Conservation (phyloP, 2,113 vertebrate species). For the Tetrao urogallus region DNA sequence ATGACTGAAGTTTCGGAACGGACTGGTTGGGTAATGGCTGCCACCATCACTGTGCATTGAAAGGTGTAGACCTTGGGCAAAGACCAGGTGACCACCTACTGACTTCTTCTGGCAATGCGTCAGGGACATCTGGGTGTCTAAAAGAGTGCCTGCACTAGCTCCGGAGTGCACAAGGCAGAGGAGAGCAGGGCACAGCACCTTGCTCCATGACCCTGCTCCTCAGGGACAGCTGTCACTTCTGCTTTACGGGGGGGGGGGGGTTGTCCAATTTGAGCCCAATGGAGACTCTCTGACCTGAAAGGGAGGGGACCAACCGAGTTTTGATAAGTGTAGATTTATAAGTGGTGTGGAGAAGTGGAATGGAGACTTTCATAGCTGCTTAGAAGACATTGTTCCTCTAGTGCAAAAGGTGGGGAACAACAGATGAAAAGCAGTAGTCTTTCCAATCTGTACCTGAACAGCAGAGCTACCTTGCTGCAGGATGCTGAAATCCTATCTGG, state of each 20-base stretch:
- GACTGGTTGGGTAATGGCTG: neutral
- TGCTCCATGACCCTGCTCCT: neutral
- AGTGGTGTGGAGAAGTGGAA: neutral
- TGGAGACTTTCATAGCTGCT: neutral
- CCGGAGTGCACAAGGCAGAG: neutral
- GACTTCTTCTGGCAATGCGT: neutral
- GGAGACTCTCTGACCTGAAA: neutral
- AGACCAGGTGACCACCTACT: neutral
- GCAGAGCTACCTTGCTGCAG: neutral
- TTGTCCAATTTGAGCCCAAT: neutral
- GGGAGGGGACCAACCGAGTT: rapidly evolving
- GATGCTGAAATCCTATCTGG: neutral
- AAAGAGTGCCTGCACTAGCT: neutral
- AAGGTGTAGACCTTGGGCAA: rapidly evolving
- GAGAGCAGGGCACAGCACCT: neutral
- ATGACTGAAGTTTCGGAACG: slow-evolving; percentile 6
- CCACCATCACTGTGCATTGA: neutral
- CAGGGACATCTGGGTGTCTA: neutral
- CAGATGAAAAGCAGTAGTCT: neutral
- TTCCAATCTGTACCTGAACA: neutral
- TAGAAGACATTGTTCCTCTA: neutral
- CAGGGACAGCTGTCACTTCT: neutral
- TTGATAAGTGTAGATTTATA: neutral
- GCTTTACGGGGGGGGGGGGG: no score
- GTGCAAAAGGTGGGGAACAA: neutral